Conservation (phyloP, 30 jellyfish, hydroid and myxozoan species). For the Haliclystus octoradiatus region DNA sequence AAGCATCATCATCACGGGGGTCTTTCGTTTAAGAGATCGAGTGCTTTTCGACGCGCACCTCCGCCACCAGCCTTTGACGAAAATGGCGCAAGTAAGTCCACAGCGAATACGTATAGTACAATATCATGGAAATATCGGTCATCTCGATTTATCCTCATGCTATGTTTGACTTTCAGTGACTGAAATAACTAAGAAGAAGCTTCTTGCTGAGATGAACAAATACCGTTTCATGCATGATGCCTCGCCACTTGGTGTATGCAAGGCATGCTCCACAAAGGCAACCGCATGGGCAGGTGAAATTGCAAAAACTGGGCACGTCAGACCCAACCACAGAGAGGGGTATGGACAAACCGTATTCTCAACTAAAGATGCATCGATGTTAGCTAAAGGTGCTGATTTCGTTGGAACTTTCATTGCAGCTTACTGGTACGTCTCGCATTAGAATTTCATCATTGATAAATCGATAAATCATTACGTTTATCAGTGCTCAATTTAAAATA, state of each 20-base stretch:
- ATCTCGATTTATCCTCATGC: background rate
- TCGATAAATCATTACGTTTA: too few species aligned
- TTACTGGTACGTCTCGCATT: conserved; percentile 45
- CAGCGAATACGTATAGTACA: too few species aligned
- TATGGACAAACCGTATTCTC: conserved; percentile 86
- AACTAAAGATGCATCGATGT: conserved; percentile 45
- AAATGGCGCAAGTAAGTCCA: background rate
- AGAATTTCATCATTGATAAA: too few species aligned
- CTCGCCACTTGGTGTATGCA: conserved; percentile 90
- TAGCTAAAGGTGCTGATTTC: conserved; percentile 83
- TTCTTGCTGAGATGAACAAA: conserved; percentile 83
- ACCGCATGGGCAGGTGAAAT: conserved; percentile 68
- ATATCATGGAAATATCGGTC: background rate
- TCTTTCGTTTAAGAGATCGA: too few species aligned
- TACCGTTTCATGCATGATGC: conserved; percentile 93
- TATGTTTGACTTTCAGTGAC: conserved; percentile 33
- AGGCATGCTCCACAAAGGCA: conserved; percentile 82
- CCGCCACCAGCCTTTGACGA: background rate
- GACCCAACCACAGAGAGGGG: conserved; percentile 54
- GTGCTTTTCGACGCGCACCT: too few species aligned
- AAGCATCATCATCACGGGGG: too few species aligned
- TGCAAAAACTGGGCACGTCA: conserved; percentile 60
- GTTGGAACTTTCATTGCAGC: conserved; percentile 96
- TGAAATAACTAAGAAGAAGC: conserved; percentile 53
- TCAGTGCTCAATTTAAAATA: too few species aligned